Evolutionary conservation across 2,888 invertebrate species (phyloP), one percentile per base, ranked within the genome.

Genomic region (Dicyrtomina minuta): DNA sequence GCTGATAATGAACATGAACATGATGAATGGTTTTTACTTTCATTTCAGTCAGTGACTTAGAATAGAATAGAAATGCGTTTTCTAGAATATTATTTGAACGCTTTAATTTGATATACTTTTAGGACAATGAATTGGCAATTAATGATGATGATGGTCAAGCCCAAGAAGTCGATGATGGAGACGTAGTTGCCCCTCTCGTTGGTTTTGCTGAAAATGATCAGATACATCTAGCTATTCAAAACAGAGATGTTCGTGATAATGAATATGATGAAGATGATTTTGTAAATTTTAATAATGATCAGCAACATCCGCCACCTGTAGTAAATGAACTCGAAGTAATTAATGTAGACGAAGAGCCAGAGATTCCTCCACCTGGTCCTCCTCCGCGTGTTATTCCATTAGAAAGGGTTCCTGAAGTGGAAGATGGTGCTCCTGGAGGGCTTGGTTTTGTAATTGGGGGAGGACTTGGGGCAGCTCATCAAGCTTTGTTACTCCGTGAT

Each of bases 401-500:
- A 26, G 59, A 43, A 59, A 33, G 46, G 20, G 27, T 43, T 3
- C 56, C 62, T 1, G 58, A 56, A 15, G 66, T 39, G 17, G 69
- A 53, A 43, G 64, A 22, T 41, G 46, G 12, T 26, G 58, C 69
- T 26, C 64, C 61, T 26, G 72, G 69, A 33, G 70, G 67, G 17
- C 39, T 72, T 10, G 72, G 72, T 26, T 72, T 72, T 66, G 69
- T 69, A 3, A 65, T 72, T 24, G 72, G 79, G 61, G 84, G 79
- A 76, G 85, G 84, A 58, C 81, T 87, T 10, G 94, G 91, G 0
- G 93, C 92, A 0, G 94, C 91, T 0, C 95, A 95, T 83, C 88
- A 94, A 84, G 95, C 95, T 0, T 83, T 96, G 72, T 85, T 94
- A 79, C 90, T 94, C 79, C 88, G 93, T 61, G 92, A 93, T 79